phyloP scores from a whole-genome alignment of 2,797 vertebrate species.

The Alosa sapidissima region DNA sequence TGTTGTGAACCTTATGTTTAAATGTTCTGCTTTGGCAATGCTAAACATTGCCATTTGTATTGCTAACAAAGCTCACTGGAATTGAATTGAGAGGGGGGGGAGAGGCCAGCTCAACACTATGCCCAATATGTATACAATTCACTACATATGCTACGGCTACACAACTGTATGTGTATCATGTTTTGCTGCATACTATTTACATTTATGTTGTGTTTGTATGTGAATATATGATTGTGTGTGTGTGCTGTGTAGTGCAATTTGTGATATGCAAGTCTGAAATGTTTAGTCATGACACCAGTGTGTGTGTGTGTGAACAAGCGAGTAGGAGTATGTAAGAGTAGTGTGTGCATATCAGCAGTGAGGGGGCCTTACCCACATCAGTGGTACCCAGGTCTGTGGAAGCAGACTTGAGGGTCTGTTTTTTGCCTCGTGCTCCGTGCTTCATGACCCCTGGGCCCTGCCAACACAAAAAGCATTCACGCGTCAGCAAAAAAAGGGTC shows the following conservation, averaged over 20 bases:
- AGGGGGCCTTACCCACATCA: constrained; percentile 84
- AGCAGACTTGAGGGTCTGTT: constrained; percentile 92
- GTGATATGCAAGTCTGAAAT: too few species aligned
- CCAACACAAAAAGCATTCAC: constrained; percentile 17
- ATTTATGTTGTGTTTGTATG: neutral
- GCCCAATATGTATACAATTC: too few species aligned
- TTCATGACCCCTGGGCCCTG: constrained; percentile 90
- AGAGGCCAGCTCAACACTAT: too few species aligned
- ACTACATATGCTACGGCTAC: too few species aligned
- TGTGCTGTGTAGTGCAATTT: neutral
- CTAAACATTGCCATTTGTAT: too few species aligned
- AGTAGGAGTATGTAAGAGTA: neutral
- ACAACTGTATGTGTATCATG: too few species aligned
- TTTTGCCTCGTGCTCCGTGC: constrained; percentile 87
- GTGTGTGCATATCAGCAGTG: neutral
- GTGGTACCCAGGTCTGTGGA: constrained; percentile 94
- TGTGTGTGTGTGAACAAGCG: neutral
- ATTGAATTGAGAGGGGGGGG: too few species aligned
- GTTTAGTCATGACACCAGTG: neutral
- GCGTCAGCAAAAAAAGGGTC: neutral
- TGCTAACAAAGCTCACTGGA: too few species aligned
- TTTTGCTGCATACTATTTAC: too few species aligned
- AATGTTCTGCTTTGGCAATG: too few species aligned
- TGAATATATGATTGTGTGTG: neutral
- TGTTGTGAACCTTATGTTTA: too few species aligned